Base-by-base conservation (phyloP, 2,888 invertebrate species). In the Lacanobia wlatinum region DNA sequence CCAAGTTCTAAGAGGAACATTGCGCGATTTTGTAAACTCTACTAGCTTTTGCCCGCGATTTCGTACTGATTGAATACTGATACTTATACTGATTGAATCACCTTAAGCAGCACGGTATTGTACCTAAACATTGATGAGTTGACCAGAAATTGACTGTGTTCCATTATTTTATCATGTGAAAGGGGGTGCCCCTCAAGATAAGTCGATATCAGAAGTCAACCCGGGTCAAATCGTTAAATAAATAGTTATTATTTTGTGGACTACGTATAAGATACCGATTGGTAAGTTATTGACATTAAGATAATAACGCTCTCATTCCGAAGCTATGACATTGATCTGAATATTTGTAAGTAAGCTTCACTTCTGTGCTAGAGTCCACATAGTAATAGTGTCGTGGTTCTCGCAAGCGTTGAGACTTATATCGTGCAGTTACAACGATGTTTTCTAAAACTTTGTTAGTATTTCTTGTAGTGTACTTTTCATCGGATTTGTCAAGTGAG, bases 401-500 rank as follows among this genome's bases (percentile, higher is more conserved):
- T 46, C 21, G 21, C 38, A 64, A 68, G 16, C 38, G 18, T 21
- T 40, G 10, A 46, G 28, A 64, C 71, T 2, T 34, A n/a, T 23
- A n/a, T 23, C 43, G 53, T 65, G 16, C 18, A 53, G 53, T n/a
- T 23, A 34, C 38, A 70, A 71, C 2, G 63, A 76, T 82, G 78
- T 71, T 28, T 63, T 67, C 66, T 5, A 74, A 76, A 65, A 64
- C 21, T 52, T 65, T 77, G 0, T 68, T 78, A 16, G n/a, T 69
- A 0, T 55, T 76, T 43, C 14, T 80, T 66, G 9, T 73, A 23
- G 60, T 85, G 59, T 64, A 6, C 34, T 23, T 66, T 48, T 21
- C 50, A 34, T 43, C 40, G 34, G n/a, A 53, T 63, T 64, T 50
- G 9, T 56, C 83, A 58, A 3, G 83, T 83, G 46, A 84, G 83